Conservation (phyloP, 1,140 invertebrate species). For the Calliopsis andreniformis region DNA sequence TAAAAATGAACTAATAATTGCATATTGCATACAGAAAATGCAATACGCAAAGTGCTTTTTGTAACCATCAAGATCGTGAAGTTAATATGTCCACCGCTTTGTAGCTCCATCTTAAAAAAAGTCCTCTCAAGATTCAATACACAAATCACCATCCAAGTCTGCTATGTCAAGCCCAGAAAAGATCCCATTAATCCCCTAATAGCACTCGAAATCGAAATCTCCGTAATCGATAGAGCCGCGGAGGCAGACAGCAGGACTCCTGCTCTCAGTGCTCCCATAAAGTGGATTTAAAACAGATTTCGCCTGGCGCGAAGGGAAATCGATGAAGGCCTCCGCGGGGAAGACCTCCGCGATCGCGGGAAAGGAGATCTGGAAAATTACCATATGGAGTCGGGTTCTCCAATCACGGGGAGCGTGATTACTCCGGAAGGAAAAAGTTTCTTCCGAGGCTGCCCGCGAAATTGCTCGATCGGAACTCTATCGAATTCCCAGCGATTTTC, state of each 20-base stretch:
- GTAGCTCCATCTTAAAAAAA: too few relatives aligned
- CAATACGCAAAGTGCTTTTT: too few relatives aligned
- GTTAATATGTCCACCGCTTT: too few relatives aligned
- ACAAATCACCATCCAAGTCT: too few relatives aligned
- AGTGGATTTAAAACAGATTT: conserved; percentile 31
- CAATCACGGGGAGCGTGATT: conserved; percentile 24
- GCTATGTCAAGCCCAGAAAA: too few relatives aligned
- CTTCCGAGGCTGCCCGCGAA: neutral
- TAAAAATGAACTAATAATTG: too few relatives aligned
- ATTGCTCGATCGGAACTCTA: neutral
- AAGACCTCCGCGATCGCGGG: neutral
- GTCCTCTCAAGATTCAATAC: too few relatives aligned
- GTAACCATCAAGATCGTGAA: too few relatives aligned
- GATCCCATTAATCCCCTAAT: too few relatives aligned
- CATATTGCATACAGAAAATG: too few relatives aligned
- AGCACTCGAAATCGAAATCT: neutral
- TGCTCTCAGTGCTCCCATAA: neutral
- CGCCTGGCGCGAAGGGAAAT: neutral
- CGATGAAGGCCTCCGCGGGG: neutral
- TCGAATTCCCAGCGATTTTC: conserved; percentile 2
- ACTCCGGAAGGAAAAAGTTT: conserved; percentile 29
- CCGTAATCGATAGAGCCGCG: neutral
- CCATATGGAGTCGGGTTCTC: conserved; percentile 32
- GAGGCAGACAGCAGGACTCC: neutral
- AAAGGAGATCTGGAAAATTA: conserved; percentile 33